A percentile compares a stretch with the other conserved stretches of the same genome.
Conservation (phyloP, 2,797 vertebrate species). For the Gobio occitaniae region DNA sequence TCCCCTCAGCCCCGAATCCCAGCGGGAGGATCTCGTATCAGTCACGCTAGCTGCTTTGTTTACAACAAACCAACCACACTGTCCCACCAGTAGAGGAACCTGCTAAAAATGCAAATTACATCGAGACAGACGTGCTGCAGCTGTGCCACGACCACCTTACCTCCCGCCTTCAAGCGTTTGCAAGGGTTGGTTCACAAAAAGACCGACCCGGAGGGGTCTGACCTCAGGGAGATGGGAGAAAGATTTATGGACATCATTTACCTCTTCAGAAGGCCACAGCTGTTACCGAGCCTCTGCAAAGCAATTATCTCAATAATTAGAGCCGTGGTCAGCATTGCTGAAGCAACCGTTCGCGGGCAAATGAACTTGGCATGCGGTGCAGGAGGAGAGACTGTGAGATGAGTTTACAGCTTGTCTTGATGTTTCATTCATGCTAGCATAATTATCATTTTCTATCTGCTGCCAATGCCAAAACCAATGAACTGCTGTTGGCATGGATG, state of each 20-base stretch:
- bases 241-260: conserved; percentile 75
- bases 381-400: conserved; percentile 5
- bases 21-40: conserved; percentile 39
- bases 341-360: conserved; percentile 1
- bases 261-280: conserved; percentile 75
- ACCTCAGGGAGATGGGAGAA: conserved; percentile 46
- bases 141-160: conserved; percentile 47
- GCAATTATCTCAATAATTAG: conserved; percentile 76
- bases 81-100: conserved; percentile 43
- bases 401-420: conserved; percentile 21
- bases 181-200: conserved; percentile 17
- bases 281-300: conserved; percentile 70
- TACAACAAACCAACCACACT: conserved; percentile 23
- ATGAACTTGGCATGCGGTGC: conserved; percentile 39
- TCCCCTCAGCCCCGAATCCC: conserved; percentile 28
- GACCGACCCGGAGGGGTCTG: conserved; percentile 22
- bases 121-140: conserved; percentile 42
- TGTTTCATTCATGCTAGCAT: conserved; percentile 31
- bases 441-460: conserved; percentile 21
- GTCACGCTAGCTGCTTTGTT: conserved; percentile 59
- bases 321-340: conserved; percentile 58
- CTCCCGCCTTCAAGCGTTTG: conserved; percentile 15
- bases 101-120: conserved; percentile 64
- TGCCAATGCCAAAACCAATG: neutral
- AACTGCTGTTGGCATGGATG: neutral